Base-by-base conservation (phyloP, 2,888 invertebrate genomes). In the Xanthia icteritia region DNA sequence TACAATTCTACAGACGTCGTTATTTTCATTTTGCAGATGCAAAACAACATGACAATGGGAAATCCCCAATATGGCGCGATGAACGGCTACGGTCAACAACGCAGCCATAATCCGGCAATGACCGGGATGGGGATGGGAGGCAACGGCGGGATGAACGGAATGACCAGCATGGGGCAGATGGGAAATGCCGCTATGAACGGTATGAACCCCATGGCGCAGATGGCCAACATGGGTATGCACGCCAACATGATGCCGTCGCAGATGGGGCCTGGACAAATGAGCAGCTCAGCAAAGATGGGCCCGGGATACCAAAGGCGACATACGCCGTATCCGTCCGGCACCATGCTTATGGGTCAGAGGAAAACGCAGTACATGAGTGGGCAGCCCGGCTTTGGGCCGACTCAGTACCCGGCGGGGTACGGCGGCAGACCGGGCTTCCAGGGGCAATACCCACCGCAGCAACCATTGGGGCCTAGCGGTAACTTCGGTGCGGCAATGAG, bases 341-440 rank as follows among this genome's bases (percentile, higher is more conserved):
- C 98, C 78, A 98, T 98, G 98, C 98, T 99, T 93, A 98, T 98
- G 97, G 97, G 97, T 76, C 98, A 98, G 92, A 98, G 99, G 90
- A 97, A 98, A 90, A 97, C 97, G 80, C 97, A 97, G 84, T 97
- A 97, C 90, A 97, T 97, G 93, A 97, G 96, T 87, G 96, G 95
- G 83, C 96, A 93, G 89, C 95, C 97, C 89, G 90, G 92, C 23
- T 98, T 97, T 89, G 94, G 95, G 11, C 96, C 96, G 9, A 94
- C 93, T 60, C 97, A 97, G 90, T 97, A 97, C 89, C 97, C 97
- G 3, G 95, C 93, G 83, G 97, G 94, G 69, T 96, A 97, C 73
- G 97, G 96, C 45, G 96, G 94, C 36, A 92, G 97, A 79, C 97
- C 97, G 4, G 96, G 96, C 76, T 98, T 98, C 92, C 97, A 97